phyloP scores from a whole-genome alignment of 2,888 invertebrate species.

The Globia sparganii region DNA sequence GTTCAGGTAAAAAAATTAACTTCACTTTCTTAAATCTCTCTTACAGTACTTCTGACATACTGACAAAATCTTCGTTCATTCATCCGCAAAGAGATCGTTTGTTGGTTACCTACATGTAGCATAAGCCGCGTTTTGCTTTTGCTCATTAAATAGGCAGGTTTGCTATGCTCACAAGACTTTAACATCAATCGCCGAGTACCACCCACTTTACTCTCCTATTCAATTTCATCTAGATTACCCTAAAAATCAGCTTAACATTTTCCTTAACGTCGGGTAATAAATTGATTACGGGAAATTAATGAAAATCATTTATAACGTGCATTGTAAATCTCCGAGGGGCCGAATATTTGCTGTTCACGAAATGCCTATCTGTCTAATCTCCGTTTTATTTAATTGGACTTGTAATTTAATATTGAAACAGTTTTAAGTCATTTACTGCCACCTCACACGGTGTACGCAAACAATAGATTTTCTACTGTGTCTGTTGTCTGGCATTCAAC shows the following conservation, averaged over 20 bases:
- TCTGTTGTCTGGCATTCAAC: no score
- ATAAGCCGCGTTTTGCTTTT: not conserved
- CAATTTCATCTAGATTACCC: conserved; percentile 16
- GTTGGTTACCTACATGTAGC: no score
- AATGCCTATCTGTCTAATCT: conserved; percentile 25
- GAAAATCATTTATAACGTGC: conserved; percentile 42
- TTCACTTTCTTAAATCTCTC: no score
- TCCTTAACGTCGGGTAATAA: conserved; percentile 20
- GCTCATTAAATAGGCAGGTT: not conserved
- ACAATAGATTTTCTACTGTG: no score
- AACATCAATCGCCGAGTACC: no score
- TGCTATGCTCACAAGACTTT: not conserved
- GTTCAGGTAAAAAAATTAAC: no score
- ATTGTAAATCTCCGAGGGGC: conserved; percentile 11
- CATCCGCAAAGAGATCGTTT: no score
- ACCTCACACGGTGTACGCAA: no score
- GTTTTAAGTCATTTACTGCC: no score
- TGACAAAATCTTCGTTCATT: no score
- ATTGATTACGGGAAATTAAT: conserved; percentile 37
- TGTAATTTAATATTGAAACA: conserved; percentile 29
- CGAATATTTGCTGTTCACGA: conserved; percentile 39
- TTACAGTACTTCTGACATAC: no score
- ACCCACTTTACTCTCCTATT: not conserved
- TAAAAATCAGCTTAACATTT: conserved; percentile 37
- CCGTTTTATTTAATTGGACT: conserved; percentile 36